Percentiles rank a stretch among this genome's conserved stretches.
Evolutionary conservation across 2,888 invertebrate genomes (phyloP).

Genomic region (Coelogynopora nodosa): DNA sequence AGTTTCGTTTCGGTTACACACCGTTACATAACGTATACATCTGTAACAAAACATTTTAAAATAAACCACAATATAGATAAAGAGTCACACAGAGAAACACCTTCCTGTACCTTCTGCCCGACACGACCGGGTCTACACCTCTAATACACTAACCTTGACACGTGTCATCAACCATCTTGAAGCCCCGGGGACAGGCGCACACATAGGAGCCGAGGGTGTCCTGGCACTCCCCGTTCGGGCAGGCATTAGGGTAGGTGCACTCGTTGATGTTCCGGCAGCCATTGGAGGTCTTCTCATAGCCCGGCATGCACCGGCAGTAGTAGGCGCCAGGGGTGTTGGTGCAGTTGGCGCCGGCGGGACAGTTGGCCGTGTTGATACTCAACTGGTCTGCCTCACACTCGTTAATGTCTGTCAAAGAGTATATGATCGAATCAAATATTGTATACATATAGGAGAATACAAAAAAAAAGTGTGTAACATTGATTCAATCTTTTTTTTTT

Average conservation of each 20-base stretch:
- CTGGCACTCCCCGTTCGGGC: constrained; percentile 22
- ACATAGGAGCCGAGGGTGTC: constrained; percentile 26
- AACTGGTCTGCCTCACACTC: background rate
- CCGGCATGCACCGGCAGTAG: constrained; percentile 39
- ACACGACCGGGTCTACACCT: too few relatives aligned
- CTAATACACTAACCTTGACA: constrained; percentile 16
- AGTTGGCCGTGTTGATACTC: background rate
- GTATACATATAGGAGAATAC: too few relatives aligned
- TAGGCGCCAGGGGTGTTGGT: constrained; percentile 44
- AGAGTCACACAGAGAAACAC: too few relatives aligned
- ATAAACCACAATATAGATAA: too few relatives aligned
- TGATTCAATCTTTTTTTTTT: too few relatives aligned
- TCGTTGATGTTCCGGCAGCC: constrained; percentile 37
- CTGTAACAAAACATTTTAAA: too few relatives aligned
- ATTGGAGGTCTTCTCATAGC: constrained; percentile 27
- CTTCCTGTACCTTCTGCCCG: too few relatives aligned
- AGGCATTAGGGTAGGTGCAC: constrained; percentile 10
- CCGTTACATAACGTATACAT: too few relatives aligned
- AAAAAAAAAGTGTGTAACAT: too few relatives aligned
- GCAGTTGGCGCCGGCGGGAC: constrained; percentile 16
- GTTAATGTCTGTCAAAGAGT: background rate
- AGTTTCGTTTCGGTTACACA: too few relatives aligned
- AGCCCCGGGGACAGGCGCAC: constrained; percentile 36
- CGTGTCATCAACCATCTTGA: constrained; percentile 19
- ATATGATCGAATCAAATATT: too few relatives aligned